Percentiles rank a stretch among this genome's conserved stretches.
Evolutionary conservation across 2,113 vertebrate species (phyloP).

Genomic region (Psilopogon haemacephalus): DNA sequence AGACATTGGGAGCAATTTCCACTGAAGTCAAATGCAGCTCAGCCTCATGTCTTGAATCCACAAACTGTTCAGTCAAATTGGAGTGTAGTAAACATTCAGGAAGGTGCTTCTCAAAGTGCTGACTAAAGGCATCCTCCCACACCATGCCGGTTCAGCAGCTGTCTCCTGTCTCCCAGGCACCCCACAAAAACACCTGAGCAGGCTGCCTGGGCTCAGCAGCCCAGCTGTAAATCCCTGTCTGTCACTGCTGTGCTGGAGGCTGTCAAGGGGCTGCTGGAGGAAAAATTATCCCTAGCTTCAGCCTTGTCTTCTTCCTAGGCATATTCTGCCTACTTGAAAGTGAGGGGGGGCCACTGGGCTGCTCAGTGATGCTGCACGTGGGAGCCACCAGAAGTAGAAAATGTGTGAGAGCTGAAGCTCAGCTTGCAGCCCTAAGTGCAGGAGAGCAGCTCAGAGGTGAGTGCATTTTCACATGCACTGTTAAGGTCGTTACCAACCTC

Average conservation of each 20-base stretch:
- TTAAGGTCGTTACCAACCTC: not conserved
- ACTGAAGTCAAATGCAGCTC: not conserved
- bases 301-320: slow-evolving; percentile 14
- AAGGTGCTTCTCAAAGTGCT: not conserved
- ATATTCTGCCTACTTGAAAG: not conserved
- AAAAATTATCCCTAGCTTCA: slow-evolving; percentile 7
- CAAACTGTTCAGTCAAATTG: not conserved
- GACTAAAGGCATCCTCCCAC: not conserved
- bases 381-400: slow-evolving; percentile 13
- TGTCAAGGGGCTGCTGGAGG: not conserved
- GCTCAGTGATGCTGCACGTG: not conserved
- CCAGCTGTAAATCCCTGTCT: slow-evolving; percentile 12
- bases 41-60: not conserved
- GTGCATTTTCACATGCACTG: not conserved
- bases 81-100: slow-evolving; percentile 4
- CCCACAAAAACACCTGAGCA: not conserved
- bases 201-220: not conserved
- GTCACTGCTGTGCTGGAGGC: slow-evolving; percentile 25
- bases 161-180: not conserved
- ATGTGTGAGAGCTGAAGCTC: slow-evolving; percentile 27
- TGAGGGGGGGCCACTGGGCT: not conserved
- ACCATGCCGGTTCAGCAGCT: not conserved
- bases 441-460: not conserved
- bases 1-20: not conserved
- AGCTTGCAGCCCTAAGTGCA: not conserved